Percentiles rank a stretch among this genome's conserved stretches.
Conservation (phyloP, 2,113 vertebrate genomes). For the Archilochus colubris region DNA sequence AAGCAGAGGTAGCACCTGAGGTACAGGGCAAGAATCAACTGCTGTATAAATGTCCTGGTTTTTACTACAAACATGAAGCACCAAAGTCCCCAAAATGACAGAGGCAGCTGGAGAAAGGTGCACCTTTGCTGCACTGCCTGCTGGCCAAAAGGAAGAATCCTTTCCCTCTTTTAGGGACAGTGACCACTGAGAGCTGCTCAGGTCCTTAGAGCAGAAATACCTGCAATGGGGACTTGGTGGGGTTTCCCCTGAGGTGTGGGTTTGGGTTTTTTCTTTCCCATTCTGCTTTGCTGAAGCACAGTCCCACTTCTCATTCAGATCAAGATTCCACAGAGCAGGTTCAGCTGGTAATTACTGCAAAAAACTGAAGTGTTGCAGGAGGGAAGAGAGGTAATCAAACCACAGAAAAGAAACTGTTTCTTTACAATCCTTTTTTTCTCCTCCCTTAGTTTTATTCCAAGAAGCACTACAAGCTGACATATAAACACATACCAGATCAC, state of each 20-base stretch:
- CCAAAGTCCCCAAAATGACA: neutral
- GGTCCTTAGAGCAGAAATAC: neutral
- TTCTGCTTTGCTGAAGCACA: neutral
- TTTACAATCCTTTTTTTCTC: neutral
- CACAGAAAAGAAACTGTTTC: neutral
- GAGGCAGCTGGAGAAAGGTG: neutral
- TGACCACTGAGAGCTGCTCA: neutral
- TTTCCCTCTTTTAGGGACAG: neutral
- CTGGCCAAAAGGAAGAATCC: neutral
- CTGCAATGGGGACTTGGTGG: neutral
- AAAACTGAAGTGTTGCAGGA: neutral
- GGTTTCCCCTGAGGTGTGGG: neutral
- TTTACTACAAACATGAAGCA: neutral
- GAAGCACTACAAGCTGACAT: neutral
- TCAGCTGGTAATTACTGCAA: neutral
- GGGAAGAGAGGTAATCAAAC: neutral
- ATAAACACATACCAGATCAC: neutral
- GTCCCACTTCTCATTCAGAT: neutral
- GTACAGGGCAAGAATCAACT: neutral
- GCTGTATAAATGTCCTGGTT: neutral
- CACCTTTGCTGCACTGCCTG: neutral
- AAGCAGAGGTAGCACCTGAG: neutral
- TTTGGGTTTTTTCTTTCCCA: neutral
- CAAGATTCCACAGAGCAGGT: neutral
- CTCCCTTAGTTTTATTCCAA: neutral